Base-by-base conservation (phyloP, 1,140 invertebrate species). In the Lasioglossum baleicum region DNA sequence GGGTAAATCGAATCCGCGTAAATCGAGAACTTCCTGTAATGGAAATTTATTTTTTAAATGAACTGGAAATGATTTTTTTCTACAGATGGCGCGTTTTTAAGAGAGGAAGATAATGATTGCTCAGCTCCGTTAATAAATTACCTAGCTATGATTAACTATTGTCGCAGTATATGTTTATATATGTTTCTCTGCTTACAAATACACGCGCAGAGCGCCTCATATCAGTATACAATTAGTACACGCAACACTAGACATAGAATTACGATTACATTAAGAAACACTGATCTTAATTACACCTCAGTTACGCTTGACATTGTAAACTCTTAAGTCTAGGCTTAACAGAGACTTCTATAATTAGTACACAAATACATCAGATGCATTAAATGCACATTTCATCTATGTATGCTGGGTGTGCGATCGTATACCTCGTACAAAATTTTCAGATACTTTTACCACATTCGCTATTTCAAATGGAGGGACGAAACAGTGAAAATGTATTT, bases 361-460 rank as follows among this genome's bases (percentile, higher is more conserved):
- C 84, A 83, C 66, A 66, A 53, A 86, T 80, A 84, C 85, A 84
- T 87, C 85, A 80, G 1, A 87, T 89, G 86, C 84, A 82, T 44
- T 79, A 75, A 53, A 69, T 68, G 80, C 73, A 69, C 35, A 73
- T 72, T 75, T 82, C 63, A 71, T 20, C 60, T 69, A 40, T 26
- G 26, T 26, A 26, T 22, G 48, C 20, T 35, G 80, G 75, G 72
- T 85, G 80, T 80, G 81, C 83, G 80, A 68, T 83, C 68, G 53
- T 66, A 80, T 68, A 72, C 73, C 48, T 48, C 82, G 73, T 86
- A 83, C 64, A 80, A 85, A 80, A 85, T 66, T 85, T 78, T 81
- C 26, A n/a, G 66, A 11, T 48, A 3, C 44, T 48, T 48, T 48
- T 11, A 48, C 44, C 10, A 48, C 44, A 48, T 48, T 80, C 67